These are phyloP conservation scores for Diacarnus erythraeanus DNA, from an alignment of 37 sponge, comb jelly and placozoan genomes.

Conservation along the genomic window DNA sequence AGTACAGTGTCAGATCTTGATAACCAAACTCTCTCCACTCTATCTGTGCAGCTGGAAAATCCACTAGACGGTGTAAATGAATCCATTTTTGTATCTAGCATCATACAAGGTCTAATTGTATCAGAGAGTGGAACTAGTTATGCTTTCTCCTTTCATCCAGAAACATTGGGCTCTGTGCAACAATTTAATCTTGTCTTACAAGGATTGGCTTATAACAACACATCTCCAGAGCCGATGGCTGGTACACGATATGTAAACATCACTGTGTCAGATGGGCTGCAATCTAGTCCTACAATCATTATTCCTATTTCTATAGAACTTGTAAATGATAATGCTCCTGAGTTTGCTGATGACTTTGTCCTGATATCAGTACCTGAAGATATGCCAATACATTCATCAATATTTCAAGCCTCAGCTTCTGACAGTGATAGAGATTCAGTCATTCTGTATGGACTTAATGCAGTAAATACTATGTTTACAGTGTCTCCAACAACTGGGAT, in stretches of 20 bases:
- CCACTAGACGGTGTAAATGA: conserved; percentile 31
- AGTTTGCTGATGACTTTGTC: not conserved
- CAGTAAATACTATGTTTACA: not conserved
- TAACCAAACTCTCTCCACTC: conserved; percentile 11
- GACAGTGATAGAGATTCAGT: conserved; percentile 53
- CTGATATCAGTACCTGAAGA: conserved; percentile 9
- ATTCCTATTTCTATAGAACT: conserved; percentile 9
- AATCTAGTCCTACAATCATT: not conserved
- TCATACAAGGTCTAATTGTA: conserved; percentile 1
- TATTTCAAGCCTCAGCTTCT: conserved; percentile 23
- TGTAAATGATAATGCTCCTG: conserved; percentile 38
- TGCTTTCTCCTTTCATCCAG: conserved; percentile 23
- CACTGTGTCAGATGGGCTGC: conserved; percentile 38
- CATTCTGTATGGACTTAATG: conserved; percentile 18
- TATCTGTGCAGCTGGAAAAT: conserved; percentile 29
- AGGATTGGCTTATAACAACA: conserved; percentile 49
- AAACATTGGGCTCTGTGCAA: conserved; percentile 15
- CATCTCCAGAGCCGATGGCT: conserved; percentile 40
- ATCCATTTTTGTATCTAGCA: not conserved
- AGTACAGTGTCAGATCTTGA: conserved; percentile 53
- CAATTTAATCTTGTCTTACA: conserved; percentile 19
- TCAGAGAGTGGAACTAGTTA: not conserved
- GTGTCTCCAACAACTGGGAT: conserved; percentile 19
- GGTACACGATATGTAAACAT: conserved; percentile 30
- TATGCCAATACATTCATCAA: conserved; percentile 6